Conservation (phyloP, 2,797 vertebrate genomes). For the Scolopax bukidnonensis region DNA sequence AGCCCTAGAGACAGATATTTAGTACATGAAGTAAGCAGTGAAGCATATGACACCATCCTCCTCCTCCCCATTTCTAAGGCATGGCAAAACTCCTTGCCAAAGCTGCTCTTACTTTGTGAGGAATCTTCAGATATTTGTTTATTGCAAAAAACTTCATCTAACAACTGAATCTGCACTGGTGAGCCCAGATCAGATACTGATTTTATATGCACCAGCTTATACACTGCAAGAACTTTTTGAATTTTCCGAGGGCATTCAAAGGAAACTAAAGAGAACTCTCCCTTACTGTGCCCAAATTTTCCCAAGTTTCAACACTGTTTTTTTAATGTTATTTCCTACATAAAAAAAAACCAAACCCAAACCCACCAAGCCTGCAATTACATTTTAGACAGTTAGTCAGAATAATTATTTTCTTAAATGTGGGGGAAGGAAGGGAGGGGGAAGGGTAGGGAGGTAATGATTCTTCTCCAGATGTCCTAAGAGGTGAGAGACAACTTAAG, state of each 20-base stretch:
- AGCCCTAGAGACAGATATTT: not conserved
- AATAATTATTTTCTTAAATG: not conserved
- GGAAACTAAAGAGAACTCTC: not conserved
- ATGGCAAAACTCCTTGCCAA: not conserved
- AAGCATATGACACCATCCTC: not conserved
- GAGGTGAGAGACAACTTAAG: not conserved
- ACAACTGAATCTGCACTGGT: not conserved
- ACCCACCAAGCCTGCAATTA: not conserved
- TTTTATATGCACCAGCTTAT: not conserved
- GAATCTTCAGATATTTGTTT: not conserved
- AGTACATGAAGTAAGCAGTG: not conserved
- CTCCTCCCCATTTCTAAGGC: not conserved
- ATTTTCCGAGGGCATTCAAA: not conserved
- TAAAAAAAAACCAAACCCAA: not conserved
- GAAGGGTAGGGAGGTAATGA: not conserved
- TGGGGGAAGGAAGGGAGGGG: fast-evolving
- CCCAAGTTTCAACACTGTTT: fast-evolving
- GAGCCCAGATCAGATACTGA: not conserved
- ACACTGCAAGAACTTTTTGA: not conserved
- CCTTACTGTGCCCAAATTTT: fast-evolving
- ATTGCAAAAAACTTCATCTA: not conserved
- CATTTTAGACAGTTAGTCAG: not conserved
- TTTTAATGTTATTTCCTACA: not conserved
- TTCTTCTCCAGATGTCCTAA: not conserved
- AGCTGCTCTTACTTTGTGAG: not conserved